Evolutionary conservation across 2,797 vertebrate species (phyloP).

Genomic region (Strix occidentalis): DNA sequence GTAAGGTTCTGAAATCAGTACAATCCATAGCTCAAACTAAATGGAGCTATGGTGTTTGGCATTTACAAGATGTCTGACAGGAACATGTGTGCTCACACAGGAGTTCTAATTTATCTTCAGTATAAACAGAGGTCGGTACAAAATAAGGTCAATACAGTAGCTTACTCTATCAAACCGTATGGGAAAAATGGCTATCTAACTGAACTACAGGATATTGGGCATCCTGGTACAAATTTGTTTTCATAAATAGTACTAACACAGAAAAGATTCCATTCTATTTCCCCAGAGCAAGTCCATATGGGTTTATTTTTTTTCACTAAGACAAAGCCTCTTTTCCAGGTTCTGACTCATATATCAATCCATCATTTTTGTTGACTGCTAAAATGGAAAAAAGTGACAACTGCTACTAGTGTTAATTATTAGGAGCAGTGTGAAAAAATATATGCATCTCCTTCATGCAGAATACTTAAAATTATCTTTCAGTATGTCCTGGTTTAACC

Average conservation of each 20-base stretch:
- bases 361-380: background rate
- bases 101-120: background rate
- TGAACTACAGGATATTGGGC: background rate
- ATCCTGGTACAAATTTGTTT: background rate
- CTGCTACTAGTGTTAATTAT: background rate
- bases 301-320: background rate
- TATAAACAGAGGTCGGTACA: background rate
- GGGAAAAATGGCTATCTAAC: background rate
- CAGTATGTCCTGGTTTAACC: background rate
- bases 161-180: background rate
- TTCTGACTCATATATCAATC: background rate
- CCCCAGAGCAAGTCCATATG: background rate
- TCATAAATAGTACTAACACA: background rate
- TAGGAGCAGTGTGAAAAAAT: background rate
- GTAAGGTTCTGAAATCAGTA: background rate
- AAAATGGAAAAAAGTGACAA: background rate
- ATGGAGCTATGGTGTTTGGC: background rate
- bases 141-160: background rate
- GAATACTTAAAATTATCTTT: background rate
- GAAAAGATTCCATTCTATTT: background rate
- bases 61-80: background rate
- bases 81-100: background rate
- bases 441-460: rapidly evolving
- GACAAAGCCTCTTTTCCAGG: background rate
- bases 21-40: background rate